These are phyloP conservation scores for Gnatocerus cornutus DNA, from an alignment of 2,888 invertebrate species.

Conservation along the genomic window DNA sequence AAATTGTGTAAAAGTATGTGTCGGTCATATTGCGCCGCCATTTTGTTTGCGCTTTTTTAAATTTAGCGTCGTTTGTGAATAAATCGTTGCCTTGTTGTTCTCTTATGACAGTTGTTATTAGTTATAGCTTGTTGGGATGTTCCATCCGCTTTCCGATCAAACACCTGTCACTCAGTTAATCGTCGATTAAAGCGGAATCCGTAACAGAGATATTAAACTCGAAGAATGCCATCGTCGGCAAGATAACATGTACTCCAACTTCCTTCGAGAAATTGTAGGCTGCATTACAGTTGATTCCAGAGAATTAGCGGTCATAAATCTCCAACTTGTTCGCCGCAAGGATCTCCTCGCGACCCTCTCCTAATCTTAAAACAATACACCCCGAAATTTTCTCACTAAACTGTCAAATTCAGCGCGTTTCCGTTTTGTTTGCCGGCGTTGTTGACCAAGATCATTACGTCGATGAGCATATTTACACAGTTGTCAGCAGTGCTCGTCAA, in stretches of 20 bases:
- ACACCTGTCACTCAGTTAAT: not conserved
- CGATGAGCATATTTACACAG: slow-evolving; percentile 60
- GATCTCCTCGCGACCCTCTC: not conserved
- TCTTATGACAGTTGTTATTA: too few species aligned
- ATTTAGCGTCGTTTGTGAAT: too few species aligned
- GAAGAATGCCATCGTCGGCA: slow-evolving; percentile 34
- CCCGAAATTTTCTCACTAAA: slow-evolving; percentile 51
- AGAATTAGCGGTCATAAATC: slow-evolving; percentile 37
- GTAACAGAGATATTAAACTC: slow-evolving; percentile 42
- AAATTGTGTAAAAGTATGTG: too few species aligned
- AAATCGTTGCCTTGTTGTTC: too few species aligned
- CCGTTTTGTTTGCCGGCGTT: slow-evolving; percentile 48
- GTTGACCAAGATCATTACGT: slow-evolving; percentile 60
- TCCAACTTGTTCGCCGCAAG: slow-evolving; percentile 5
- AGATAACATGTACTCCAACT: slow-evolving; percentile 39
- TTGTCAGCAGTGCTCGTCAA: slow-evolving; percentile 60
- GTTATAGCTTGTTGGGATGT: not conserved
- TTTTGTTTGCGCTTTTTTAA: too few species aligned
- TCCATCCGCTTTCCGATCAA: not conserved
- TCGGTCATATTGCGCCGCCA: too few species aligned
- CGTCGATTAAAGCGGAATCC: slow-evolving; percentile 36
- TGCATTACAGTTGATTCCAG: slow-evolving; percentile 34
- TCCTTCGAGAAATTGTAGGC: slow-evolving; percentile 41
- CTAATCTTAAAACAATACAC: slow-evolving; percentile 46
- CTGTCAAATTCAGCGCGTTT: slow-evolving; percentile 53